A percentile compares a stretch with the other conserved stretches of the same genome.
Conservation (phyloP, 2,888 invertebrate genomes). For the Andrena flavipes region DNA sequence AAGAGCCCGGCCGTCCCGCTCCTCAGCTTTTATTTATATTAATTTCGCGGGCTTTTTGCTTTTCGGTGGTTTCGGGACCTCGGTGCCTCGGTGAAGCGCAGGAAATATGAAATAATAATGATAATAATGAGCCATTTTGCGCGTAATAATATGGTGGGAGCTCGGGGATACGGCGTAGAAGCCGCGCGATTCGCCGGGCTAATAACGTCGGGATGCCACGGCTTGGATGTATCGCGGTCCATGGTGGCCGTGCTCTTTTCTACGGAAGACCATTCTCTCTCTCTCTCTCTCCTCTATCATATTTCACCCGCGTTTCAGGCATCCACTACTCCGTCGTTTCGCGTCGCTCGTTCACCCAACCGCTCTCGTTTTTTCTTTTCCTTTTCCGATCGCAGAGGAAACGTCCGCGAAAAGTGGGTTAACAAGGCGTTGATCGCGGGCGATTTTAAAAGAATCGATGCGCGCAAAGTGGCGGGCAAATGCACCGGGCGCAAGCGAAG, state of each 20-base stretch:
- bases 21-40: conserved; percentile 82
- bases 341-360: conserved; percentile 23
- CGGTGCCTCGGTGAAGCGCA: conserved; percentile 70
- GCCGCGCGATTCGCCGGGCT: conserved; percentile 76
- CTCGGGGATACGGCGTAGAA: conserved; percentile 73
- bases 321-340: not conserved
- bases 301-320: not conserved
- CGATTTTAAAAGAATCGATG: conserved; percentile 54
- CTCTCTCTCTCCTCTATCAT: not conserved
- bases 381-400: conserved; percentile 6
- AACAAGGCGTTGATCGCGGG: conserved; percentile 62
- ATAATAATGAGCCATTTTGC: conserved; percentile 84
- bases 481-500: not conserved
- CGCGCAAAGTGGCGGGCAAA: conserved; percentile 34
- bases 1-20: conserved; percentile 58
- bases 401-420: conserved; percentile 54
- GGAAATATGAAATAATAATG: conserved; percentile 83
- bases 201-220: conserved; percentile 76
- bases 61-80: conserved; percentile 76
- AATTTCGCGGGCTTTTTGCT: conserved; percentile 81
- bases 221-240: conserved; percentile 50
- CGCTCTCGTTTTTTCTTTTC: not conserved
- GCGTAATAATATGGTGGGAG: conserved; percentile 83
- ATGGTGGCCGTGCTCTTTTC: conserved; percentile 29
- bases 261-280: conserved; percentile 15